phyloP scores from a whole-genome alignment of 2,797 vertebrate genomes.

The Loriculus beryllinus region DNA sequence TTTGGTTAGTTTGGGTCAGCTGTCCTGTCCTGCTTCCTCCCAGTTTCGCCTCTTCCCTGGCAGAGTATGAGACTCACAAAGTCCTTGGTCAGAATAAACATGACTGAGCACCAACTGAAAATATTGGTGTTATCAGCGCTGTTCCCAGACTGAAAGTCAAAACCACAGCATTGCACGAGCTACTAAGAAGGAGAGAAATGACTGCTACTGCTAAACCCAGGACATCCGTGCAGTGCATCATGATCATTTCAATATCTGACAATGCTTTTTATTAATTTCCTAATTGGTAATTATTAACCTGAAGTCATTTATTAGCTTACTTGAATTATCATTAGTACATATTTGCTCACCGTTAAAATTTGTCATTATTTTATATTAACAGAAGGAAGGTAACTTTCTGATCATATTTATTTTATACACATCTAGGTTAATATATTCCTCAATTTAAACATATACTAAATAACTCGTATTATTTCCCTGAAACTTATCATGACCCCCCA shows the following conservation, averaged over 20 bases:
- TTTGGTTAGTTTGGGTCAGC: no score
- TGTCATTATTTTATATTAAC: slow-evolving; percentile 7
- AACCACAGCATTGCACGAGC: no score
- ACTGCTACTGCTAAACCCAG: no score
- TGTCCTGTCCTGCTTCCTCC: no score
- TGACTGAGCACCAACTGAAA: no score
- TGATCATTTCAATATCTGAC: neutral
- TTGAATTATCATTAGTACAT: slow-evolving; percentile 5
- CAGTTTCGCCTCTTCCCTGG: no score
- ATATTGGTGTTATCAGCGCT: no score
- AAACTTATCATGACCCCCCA: neutral
- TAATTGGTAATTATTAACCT: slow-evolving; percentile 21
- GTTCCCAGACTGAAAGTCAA: no score
- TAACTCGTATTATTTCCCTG: neutral
- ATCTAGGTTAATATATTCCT: neutral
- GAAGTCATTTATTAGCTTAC: slow-evolving; percentile 30
- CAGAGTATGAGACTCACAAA: no score
- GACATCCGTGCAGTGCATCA: neutral
- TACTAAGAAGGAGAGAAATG: no score
- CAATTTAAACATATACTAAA: neutral
- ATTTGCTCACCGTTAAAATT: slow-evolving; percentile 3
- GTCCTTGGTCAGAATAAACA: no score
- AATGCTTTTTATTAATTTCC: slow-evolving; percentile 13
- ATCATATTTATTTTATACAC: neutral
- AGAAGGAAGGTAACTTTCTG: neutral